phyloP scores from a whole-genome alignment of 1,140 invertebrate species.

The Trichonephila clavipes region DNA sequence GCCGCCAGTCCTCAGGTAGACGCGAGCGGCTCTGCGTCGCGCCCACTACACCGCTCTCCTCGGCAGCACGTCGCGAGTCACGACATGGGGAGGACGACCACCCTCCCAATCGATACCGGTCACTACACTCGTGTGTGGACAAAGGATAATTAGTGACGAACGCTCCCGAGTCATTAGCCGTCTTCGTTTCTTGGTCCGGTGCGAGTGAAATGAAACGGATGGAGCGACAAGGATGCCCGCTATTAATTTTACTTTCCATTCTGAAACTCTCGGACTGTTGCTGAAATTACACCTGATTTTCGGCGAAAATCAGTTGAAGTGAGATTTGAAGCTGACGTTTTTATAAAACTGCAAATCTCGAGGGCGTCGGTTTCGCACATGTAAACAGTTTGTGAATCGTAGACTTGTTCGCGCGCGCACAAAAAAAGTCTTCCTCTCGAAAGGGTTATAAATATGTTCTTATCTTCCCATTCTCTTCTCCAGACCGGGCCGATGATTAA shows the following conservation, averaged over 20 bases:
- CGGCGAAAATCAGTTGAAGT: no score
- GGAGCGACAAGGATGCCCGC: neutral
- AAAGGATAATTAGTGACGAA: neutral
- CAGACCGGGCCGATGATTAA: neutral
- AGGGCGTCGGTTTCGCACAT: no score
- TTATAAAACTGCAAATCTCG: no score
- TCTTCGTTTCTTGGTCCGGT: neutral
- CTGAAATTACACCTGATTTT: no score
- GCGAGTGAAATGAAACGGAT: neutral
- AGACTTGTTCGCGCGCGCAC: neutral
- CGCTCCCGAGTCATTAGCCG: neutral
- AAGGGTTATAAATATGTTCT: neutral
- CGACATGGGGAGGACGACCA: neutral
- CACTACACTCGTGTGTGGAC: neutral
- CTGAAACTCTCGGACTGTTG: no score
- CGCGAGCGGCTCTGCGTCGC: neutral
- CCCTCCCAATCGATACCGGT: neutral
- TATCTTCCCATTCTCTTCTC: neutral
- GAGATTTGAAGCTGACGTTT: no score
- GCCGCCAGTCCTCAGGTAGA: neutral
- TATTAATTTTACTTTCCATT: no score
- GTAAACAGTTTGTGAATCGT: neutral
- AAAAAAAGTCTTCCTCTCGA: neutral
- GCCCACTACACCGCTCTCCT: neutral
- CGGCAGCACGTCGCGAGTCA: neutral